Percentiles rank a stretch among this genome's conserved stretches.
Evolutionary conservation across 2,797 vertebrate species (phyloP).

Genomic region (Meriones psammophilus): DNA sequence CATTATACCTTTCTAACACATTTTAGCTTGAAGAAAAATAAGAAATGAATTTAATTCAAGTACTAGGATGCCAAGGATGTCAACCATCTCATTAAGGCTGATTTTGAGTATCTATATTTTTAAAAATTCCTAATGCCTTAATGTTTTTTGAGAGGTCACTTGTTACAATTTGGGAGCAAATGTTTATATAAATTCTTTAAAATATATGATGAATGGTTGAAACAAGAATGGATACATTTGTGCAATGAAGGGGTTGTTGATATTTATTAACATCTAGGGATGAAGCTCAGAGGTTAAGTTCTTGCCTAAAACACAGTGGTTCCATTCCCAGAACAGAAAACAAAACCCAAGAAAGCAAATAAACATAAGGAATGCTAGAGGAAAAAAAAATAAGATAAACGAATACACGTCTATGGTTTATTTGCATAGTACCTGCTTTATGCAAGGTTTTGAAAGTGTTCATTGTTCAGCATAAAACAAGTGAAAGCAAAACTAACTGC

Average conservation of each 20-base stretch:
- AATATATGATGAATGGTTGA: not conserved
- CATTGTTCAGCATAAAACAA: conserved; percentile 2
- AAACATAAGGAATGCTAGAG: not conserved
- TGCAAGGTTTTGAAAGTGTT: not conserved
- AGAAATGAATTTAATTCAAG: not conserved
- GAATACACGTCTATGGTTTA: not conserved
- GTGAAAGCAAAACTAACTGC: not conserved
- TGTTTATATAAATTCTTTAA: not conserved
- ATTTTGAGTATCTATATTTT: not conserved
- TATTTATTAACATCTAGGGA: not conserved
- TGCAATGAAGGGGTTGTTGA: not conserved
- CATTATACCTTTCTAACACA: not conserved
- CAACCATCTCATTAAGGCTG: not conserved
- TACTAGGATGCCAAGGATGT: not conserved
- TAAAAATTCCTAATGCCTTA: not conserved
- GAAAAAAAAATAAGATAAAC: not conserved
- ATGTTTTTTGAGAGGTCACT: not conserved
- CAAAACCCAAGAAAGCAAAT: not conserved
- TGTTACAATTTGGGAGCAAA: not conserved
- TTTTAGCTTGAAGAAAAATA: not conserved
- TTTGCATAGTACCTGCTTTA: not conserved
- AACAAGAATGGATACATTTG: not conserved
- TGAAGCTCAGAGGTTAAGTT: not conserved
- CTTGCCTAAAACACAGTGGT: not conserved
- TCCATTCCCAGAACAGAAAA: not conserved